Percentiles rank a stretch among this genome's conserved stretches.
Conservation (phyloP, 2,797 vertebrate genomes). For the Petrocephalus schoutedeni region DNA sequence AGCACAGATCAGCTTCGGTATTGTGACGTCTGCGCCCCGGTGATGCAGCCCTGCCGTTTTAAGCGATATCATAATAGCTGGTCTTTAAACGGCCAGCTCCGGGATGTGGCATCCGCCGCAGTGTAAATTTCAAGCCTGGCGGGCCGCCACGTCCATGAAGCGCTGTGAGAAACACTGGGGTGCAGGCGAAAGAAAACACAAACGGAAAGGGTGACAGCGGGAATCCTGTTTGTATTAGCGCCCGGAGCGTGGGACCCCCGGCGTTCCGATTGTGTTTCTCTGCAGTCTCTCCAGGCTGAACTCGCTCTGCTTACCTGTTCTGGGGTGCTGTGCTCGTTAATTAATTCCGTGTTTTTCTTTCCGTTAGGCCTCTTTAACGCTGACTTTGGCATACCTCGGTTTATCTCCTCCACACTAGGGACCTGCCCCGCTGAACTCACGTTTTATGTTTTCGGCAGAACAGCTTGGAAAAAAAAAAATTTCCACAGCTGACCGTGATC, state of each 20-base stretch:
- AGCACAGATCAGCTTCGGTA: not conserved
- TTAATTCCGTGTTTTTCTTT: conserved; percentile 46
- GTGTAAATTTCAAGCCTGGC: not conserved
- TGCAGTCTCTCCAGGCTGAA: not conserved
- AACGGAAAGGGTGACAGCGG: not conserved
- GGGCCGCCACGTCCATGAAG: not conserved
- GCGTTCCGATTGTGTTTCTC: not conserved
- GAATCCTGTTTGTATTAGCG: not conserved
- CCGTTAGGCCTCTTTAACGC: conserved; percentile 57
- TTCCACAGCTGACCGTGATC: conserved; percentile 11
- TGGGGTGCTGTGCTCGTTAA: not conserved
- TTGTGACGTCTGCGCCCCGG: not conserved
- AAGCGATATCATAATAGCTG: not conserved
- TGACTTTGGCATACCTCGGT: conserved; percentile 50
- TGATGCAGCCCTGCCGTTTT: not conserved
- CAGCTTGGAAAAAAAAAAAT: conserved; percentile 5
- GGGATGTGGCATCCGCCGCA: not conserved
- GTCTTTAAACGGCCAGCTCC: not conserved
- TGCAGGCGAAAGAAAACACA: not conserved
- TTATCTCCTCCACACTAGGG: conserved; percentile 3
- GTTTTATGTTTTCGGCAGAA: conserved; percentile 20
- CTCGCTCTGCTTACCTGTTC: not conserved
- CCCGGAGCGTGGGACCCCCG: not conserved
- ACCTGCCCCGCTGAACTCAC: not conserved
- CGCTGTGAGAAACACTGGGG: not conserved